These are phyloP conservation scores for Cichlasoma orientale DNA, from an alignment of 2,797 vertebrate species.

Conservation along the genomic window DNA sequence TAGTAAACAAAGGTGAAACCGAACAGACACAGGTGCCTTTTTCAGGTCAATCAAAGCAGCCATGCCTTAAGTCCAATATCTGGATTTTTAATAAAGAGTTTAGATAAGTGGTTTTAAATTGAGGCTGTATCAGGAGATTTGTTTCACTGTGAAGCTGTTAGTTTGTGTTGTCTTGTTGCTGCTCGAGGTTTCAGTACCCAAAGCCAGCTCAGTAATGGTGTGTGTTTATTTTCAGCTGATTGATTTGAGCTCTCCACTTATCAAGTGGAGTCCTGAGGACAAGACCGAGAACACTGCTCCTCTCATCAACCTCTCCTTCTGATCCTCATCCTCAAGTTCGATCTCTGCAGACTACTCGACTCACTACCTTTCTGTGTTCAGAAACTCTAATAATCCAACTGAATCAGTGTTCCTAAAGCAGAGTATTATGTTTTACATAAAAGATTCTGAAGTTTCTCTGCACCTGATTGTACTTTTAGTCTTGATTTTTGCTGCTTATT, in stretches of 20 bases:
- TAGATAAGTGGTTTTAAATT: background rate
- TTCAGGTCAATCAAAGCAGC: background rate
- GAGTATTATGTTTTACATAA: constrained; percentile 28
- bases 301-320: constrained; percentile 83
- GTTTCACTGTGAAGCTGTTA: background rate
- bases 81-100: background rate
- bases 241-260: constrained; percentile 83
- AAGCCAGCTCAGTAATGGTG: background rate
- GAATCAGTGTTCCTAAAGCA: background rate
- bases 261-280: constrained; percentile 83
- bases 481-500: constrained; percentile 43
- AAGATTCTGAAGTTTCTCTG: constrained; percentile 28
- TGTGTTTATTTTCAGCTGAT: constrained; percentile 72
- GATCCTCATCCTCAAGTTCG: constrained; percentile 4
- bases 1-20: background rate
- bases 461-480: constrained; percentile 36
- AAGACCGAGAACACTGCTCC: constrained; percentile 72
- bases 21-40: background rate
- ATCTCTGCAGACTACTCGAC: background rate
- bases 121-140: background rate
- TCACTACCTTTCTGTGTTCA: background rate
- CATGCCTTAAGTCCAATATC: background rate
- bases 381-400: background rate
- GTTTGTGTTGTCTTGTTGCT: background rate
- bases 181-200: background rate